These are phyloP conservation scores for Leptinotarsa undecemlineata DNA, from an alignment of 1,140 invertebrate species.

Conservation along the genomic window DNA sequence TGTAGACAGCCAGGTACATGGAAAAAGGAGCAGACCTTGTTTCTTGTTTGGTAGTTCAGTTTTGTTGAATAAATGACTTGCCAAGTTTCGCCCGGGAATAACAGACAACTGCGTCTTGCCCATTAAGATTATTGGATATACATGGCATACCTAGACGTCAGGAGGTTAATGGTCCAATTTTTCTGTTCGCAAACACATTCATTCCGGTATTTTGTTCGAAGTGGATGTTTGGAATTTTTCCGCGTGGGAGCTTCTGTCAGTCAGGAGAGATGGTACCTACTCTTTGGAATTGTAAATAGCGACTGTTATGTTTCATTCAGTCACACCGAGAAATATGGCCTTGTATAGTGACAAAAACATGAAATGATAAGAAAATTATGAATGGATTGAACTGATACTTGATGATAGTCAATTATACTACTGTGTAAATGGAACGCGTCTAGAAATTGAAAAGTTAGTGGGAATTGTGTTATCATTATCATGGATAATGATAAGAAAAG, in stretches of 20 bases:
- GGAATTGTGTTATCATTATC: too few species aligned
- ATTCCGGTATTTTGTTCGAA: not conserved
- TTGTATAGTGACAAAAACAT: too few species aligned
- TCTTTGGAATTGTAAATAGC: too few species aligned
- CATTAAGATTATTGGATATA: slow-evolving; percentile 22
- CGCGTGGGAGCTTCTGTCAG: not conserved
- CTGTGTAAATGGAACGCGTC: too few species aligned
- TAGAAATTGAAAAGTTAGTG: too few species aligned
- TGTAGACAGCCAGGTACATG: slow-evolving; percentile 18
- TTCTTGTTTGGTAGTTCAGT: slow-evolving; percentile 8
- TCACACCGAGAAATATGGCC: too few species aligned
- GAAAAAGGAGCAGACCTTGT: slow-evolving; percentile 20
- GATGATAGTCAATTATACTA: too few species aligned
- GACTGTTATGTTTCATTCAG: too few species aligned
- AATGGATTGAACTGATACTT: too few species aligned
- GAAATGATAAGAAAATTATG: too few species aligned
- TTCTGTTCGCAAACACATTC: slow-evolving; percentile 21
- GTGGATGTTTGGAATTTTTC: not conserved
- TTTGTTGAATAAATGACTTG: slow-evolving; percentile 24
- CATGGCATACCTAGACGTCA: slow-evolving; percentile 5
- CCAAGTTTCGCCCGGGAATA: slow-evolving; percentile 18
- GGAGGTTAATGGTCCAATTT: slow-evolving; percentile 20
- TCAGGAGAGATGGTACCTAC: too few species aligned
- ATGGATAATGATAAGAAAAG: too few species aligned
- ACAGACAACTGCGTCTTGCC: slow-evolving; percentile 23